Conservation (phyloP, 2,113 vertebrate species). For the Setophaga kirtlandii region DNA sequence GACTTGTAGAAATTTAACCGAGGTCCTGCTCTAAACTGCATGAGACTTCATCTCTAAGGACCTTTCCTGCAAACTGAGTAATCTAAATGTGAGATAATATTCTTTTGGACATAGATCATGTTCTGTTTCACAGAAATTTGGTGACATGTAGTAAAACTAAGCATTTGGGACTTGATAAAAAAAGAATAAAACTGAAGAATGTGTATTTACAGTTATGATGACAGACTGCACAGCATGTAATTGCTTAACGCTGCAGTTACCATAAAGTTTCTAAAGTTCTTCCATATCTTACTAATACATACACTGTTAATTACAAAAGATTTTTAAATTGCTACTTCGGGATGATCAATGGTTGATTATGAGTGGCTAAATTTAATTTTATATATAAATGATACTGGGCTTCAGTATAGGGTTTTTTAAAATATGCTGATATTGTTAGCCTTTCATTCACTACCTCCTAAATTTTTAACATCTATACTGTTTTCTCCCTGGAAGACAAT, state of each 20-base stretch:
- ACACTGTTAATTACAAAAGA: constrained; percentile 36
- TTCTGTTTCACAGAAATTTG: constrained; percentile 58
- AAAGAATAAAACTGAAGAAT: background rate
- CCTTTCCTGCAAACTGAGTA: constrained; percentile 42
- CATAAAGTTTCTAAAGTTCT: constrained; percentile 50
- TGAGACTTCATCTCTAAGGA: background rate
- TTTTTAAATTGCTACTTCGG: constrained; percentile 34
- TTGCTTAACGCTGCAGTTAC: constrained; percentile 58
- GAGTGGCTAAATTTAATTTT: constrained; percentile 62
- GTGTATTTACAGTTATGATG: constrained; percentile 32
- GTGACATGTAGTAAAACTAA: background rate
- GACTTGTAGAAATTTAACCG: background rate
- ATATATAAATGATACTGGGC: constrained; percentile 57
- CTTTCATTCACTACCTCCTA: constrained; percentile 82
- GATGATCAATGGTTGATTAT: constrained; percentile 37
- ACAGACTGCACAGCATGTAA: constrained; percentile 59
- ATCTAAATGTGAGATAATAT: background rate
- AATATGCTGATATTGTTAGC: constrained; percentile 56
- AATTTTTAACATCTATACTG: constrained; percentile 58
- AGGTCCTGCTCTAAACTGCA: background rate
- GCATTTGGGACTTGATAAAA: background rate
- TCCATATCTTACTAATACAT: constrained; percentile 47
- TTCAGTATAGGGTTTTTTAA: constrained; percentile 62
- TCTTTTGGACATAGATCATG: background rate
- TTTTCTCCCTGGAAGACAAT: constrained; percentile 62